These are phyloP conservation scores for Agrypnus murinus DNA, from an alignment of 2,888 invertebrate genomes.

Conservation along the genomic window DNA sequence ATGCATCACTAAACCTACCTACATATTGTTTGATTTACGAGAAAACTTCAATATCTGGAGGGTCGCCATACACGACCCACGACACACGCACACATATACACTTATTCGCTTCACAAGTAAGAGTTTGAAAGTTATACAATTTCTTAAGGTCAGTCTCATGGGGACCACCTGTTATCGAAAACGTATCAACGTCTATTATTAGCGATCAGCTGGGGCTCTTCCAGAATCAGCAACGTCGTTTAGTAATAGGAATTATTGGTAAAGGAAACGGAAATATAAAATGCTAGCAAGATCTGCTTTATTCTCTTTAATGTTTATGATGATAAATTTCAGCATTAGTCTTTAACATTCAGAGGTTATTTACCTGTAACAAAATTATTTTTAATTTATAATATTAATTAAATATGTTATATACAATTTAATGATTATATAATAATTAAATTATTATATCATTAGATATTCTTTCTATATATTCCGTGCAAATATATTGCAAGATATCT, in stretches of 20 bases:
- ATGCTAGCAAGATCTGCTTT: too few relatives aligned
- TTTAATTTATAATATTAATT: too few relatives aligned
- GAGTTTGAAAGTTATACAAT: slow-evolving; percentile 31
- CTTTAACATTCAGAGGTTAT: too few relatives aligned
- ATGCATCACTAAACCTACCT: too few relatives aligned
- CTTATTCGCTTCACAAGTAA: slow-evolving; percentile 15
- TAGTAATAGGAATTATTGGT: neutral
- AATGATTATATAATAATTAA: too few relatives aligned
- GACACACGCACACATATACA: slow-evolving; percentile 3
- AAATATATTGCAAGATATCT: too few relatives aligned
- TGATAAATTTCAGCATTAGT: too few relatives aligned
- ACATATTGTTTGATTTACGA: slow-evolving; percentile 9
- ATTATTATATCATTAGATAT: too few relatives aligned
- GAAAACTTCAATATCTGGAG: slow-evolving; percentile 15
- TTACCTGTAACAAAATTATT: too few relatives aligned
- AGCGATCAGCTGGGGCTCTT: slow-evolving; percentile 10
- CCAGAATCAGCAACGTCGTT: neutral
- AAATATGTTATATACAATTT: too few relatives aligned
- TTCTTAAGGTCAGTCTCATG: slow-evolving; percentile 28
- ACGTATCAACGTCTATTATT: slow-evolving; percentile 28
- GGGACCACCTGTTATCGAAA: slow-evolving; percentile 33
- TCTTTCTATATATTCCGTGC: too few relatives aligned
- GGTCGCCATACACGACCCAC: slow-evolving; percentile 2
- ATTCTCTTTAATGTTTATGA: too few relatives aligned
- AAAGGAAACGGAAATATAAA: neutral